A percentile compares a stretch with the other conserved stretches of the same genome.
Evolutionary conservation across 2,888 invertebrate genomes (phyloP).

Genomic region (Scaptomyza caliginosa): DNA sequence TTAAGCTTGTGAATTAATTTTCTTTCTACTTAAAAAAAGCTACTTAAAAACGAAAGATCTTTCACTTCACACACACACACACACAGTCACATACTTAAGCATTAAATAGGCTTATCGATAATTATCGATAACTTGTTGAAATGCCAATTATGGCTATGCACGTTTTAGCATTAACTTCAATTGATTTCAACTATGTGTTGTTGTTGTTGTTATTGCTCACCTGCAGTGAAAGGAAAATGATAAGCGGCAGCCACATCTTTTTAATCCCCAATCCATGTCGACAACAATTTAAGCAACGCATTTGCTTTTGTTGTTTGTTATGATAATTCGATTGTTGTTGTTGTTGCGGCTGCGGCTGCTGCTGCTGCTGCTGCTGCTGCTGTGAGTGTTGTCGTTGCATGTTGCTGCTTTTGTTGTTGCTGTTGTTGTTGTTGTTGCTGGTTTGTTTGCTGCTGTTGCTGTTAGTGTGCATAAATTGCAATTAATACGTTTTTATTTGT

Average conservation of each 20-base stretch:
- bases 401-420: conserved; percentile 18
- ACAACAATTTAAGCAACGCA: conserved; percentile 39
- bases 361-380: conserved; percentile 15
- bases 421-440: conserved; percentile 22
- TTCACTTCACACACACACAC: conserved; percentile 34
- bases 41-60: conserved; percentile 30
- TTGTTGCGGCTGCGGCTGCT: conserved; percentile 14
- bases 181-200: conserved; percentile 47
- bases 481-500: conserved; percentile 41
- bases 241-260: conserved; percentile 82
- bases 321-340: conserved; percentile 21
- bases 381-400: conserved; percentile 37
- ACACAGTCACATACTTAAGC: no score
- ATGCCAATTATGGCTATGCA: conserved; percentile 21
- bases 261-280: conserved; percentile 76
- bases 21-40: no score
- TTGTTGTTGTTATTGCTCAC: conserved; percentile 62
- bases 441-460: conserved; percentile 9
- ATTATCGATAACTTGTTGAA: conserved; percentile 33
- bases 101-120: conserved; percentile 28
- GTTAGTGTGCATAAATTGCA: conserved; percentile 50
- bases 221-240: conserved; percentile 82
- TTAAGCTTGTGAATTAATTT: no score
- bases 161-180: conserved; percentile 40
- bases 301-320: conserved; percentile 35